These are phyloP conservation scores for Crematogaster levior DNA, from an alignment of 2,888 invertebrate species.

Conservation along the genomic window DNA sequence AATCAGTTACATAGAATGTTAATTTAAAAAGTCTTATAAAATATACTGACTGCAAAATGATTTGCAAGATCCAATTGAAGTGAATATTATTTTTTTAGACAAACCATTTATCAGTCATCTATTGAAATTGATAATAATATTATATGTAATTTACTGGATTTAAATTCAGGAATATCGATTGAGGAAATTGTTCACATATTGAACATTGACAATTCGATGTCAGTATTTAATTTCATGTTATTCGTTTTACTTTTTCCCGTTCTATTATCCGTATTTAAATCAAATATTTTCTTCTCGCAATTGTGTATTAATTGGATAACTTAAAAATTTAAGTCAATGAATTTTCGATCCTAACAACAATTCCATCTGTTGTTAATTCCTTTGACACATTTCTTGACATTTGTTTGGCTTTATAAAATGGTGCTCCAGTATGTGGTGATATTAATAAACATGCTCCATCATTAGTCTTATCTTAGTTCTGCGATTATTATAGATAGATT, in stretches of 20 bases:
- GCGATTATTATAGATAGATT: no score
- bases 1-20: background rate
- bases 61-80: background rate
- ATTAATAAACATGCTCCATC: conserved; percentile 7
- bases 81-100: background rate
- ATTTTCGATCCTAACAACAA: background rate
- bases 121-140: background rate
- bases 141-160: background rate
- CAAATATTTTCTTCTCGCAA: background rate
- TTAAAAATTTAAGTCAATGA: background rate
- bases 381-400: background rate
- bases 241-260: background rate
- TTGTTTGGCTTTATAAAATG: background rate
- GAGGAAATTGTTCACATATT: background rate
- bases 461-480: background rate
- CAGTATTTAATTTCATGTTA: background rate
- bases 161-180: background rate
- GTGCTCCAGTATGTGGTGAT: background rate
- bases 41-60: background rate
- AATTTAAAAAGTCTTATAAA: background rate
- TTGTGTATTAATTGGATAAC: background rate
- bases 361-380: background rate
- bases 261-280: background rate
- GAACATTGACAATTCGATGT: background rate
- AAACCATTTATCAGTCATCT: background rate